A percentile compares a stretch with the other conserved stretches of the same genome.
Conservation (phyloP, 2,797 vertebrate genomes). For the Anableps anableps region DNA sequence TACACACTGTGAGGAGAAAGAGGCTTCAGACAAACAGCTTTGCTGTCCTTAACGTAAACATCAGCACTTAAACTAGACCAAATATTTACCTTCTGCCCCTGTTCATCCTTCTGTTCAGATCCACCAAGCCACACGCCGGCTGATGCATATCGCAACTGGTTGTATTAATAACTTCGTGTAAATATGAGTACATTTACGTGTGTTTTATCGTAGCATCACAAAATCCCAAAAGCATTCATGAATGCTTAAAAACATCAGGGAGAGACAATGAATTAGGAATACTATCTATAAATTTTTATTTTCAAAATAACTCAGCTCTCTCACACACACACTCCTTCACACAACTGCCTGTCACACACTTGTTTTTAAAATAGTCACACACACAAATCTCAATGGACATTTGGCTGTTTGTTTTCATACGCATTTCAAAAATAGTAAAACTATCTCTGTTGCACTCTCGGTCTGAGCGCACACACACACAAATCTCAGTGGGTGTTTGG, state of each 20-base stretch:
- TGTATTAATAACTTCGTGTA: conserved; percentile 61
- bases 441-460: neutral
- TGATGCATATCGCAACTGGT: conserved; percentile 69
- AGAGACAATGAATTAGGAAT: neutral
- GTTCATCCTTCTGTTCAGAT: conserved; percentile 64
- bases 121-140: conserved; percentile 59
- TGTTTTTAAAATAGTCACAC: conserved; percentile 16
- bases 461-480: conserved; percentile 10
- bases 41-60: conserved; percentile 83
- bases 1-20: conserved; percentile 77
- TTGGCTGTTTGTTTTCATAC: conserved; percentile 45
- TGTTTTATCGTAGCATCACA: conserved; percentile 9
- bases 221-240: neutral
- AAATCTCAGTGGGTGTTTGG: conserved; percentile 9
- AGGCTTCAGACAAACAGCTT: conserved; percentile 83
- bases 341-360: conserved; percentile 1
- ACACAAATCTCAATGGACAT: conserved; percentile 12
- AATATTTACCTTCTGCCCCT: conserved; percentile 83
- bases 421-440: conserved; percentile 54
- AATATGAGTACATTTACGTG: conserved; percentile 35
- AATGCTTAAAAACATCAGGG: neutral
- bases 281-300: conserved; percentile 53
- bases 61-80: conserved; percentile 76
- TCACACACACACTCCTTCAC: conserved; percentile 15
- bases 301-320: conserved; percentile 42